phyloP scores from a whole-genome alignment of 2,888 invertebrate genomes.

The Thera obeliscata region DNA sequence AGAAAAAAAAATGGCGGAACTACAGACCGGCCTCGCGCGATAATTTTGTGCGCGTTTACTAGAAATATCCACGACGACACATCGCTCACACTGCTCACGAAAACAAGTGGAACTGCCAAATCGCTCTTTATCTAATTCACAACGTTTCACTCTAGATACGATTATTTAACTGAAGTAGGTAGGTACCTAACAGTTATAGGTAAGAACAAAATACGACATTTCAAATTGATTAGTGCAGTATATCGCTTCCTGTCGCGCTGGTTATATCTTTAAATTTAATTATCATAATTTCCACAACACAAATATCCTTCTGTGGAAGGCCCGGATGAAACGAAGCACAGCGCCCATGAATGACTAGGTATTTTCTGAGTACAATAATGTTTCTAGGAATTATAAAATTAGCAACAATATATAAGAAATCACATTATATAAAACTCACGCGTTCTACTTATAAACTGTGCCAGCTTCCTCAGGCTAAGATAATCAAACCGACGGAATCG shows the following conservation, averaged over 20 bases:
- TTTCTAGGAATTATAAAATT: conserved; percentile 22
- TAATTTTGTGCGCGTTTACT: conserved; percentile 43
- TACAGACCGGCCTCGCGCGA: conserved; percentile 48
- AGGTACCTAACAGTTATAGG: too few relatives aligned
- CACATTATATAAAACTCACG: conserved; percentile 21
- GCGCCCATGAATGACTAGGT: conserved; percentile 27
- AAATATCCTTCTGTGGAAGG: conserved; percentile 30
- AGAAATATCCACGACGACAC: conserved; percentile 42
- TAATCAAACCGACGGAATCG: conserved; percentile 27
- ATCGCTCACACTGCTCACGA: conserved; percentile 27
- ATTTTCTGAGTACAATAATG: conserved; percentile 22
- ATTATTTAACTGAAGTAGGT: not conserved
- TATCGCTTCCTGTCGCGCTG: too few relatives aligned
- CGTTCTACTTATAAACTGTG: conserved; percentile 29
- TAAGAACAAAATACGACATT: too few relatives aligned
- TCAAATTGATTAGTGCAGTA: too few relatives aligned
- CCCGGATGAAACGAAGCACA: conserved; percentile 21
- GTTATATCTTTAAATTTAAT: too few relatives aligned
- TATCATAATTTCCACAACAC: not conserved
- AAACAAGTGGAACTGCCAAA: conserved; percentile 9
- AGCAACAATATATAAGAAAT: conserved; percentile 15
- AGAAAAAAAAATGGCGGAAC: conserved; percentile 68
- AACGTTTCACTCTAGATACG: not conserved
- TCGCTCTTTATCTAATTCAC: not conserved
- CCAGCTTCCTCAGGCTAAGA: conserved; percentile 30